Evolutionary conservation across 2,888 invertebrate species (phyloP).

Genomic region (Spodoptera picta): DNA sequence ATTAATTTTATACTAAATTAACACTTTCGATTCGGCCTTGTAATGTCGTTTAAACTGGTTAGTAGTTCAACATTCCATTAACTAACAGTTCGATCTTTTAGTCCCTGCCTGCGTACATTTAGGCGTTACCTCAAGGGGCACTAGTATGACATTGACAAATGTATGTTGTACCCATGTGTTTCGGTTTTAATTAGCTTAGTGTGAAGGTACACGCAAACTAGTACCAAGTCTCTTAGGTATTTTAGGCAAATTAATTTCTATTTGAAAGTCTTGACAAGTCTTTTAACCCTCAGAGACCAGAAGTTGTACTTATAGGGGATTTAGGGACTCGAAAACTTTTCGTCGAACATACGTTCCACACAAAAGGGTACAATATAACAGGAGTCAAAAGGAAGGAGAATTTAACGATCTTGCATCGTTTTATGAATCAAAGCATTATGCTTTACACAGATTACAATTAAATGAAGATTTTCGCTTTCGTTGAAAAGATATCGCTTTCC

Average conservation of each 20-base stretch:
- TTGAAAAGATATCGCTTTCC: slow-evolving; percentile 6
- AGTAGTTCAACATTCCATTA: slow-evolving; percentile 1
- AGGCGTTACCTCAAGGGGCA: slow-evolving; percentile 18
- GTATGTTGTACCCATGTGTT: slow-evolving; percentile 18
- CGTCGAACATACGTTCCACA: too few species aligned
- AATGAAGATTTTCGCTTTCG: not conserved
- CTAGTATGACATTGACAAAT: slow-evolving; percentile 23
- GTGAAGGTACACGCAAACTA: slow-evolving; percentile 27
- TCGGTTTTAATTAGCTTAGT: slow-evolving; percentile 38
- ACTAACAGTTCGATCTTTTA: slow-evolving; percentile 3
- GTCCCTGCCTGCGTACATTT: slow-evolving; percentile 12
- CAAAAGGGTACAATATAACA: too few species aligned
- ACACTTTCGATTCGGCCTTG: not conserved
- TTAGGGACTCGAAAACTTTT: too few species aligned
- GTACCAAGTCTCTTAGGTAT: slow-evolving; percentile 28
- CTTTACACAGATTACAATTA: not conserved
- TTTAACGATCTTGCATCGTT: too few species aligned
- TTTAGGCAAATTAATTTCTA: slow-evolving; percentile 24
- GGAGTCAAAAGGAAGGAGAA: too few species aligned
- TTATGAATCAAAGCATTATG: too few species aligned
- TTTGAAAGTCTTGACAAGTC: slow-evolving; percentile 1
- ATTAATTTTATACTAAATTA: slow-evolving; percentile 3
- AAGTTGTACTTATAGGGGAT: too few species aligned
- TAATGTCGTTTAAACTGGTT: not conserved
- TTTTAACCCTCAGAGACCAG: not conserved